Evolutionary conservation across 2,113 vertebrate species (phyloP), one percentile per base, ranked within the genome.

Genomic region (Athene noctua): DNA sequence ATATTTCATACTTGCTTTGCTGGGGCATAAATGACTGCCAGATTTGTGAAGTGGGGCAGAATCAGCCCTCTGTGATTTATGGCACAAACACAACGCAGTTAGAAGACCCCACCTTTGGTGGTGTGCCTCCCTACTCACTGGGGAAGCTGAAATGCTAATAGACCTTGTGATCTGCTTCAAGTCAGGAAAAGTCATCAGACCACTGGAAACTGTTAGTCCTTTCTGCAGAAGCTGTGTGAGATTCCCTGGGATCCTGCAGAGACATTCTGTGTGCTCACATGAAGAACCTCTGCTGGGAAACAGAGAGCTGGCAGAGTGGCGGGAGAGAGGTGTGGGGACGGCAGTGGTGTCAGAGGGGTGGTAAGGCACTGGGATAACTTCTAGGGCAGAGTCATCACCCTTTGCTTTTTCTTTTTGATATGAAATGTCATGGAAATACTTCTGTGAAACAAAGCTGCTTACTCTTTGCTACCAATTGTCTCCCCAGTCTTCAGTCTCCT

Each of bases 121-220:
- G 29, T 78, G 81, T 91, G 77, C 80, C 86, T 93, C 91, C 77
- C 58, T 91, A 32, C 88, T 93, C 70, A 83, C 17, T 94, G 91
- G 87, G 74, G 70, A 88, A 95, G 73, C 85, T 90, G 88, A 95
- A 90, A 93, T 79, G 84, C 75, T 93, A 84, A 95, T 88, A 82
- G 73, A 85, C 14, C 4, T 88, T 46, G 75, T 23, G 40, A 63
- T 89, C 85, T 85, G 92, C 91, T 71, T 86, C 70, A n/a, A 42
- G 78, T 90, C 92, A 95, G 86, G 92, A 92, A 83, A 93, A 80
- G 93, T 95, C 83, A 85, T 94, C 65, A 80, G 90, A 74, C 79
- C 30, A 13, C 79, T 88, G 84, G 52, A 92, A 96, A 88, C 5
- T 4, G 9, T 65, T 94, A 74, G 63, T 92, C 68, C 88, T 82